Base-by-base conservation (phyloP, 2,113 vertebrate species). In the Pomatostomus ruficeps region DNA sequence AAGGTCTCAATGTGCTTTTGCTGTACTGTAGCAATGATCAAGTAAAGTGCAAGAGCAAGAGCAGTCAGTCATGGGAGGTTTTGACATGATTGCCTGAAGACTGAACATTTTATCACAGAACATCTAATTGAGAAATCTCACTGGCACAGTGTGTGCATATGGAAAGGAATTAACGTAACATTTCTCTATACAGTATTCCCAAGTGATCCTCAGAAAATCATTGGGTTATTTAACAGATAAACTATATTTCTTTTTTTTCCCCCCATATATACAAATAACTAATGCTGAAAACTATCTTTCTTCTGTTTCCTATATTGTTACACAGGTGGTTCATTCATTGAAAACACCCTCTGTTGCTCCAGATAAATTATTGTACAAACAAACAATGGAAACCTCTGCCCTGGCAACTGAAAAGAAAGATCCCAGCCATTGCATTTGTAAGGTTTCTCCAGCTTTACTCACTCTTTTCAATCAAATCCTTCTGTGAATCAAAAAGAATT, bases 281-380 rank as follows among this genome's bases (percentile, higher is more conserved):
- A 73, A 94, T 77, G 63, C 55, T 96, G 87, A 96, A 96, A 97
- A 82, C 54, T 89, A 58, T 46, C 73, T 91, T 84, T 95, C 81
- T 87, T 92, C 78, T 91, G 51, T 94, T 88, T 91, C 79, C 33
- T 91, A 89, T 91, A 96, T 89, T 83, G 33, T 73, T 90, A 76
- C 85, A 89, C 94, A 96, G 97, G 96, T 97, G 97, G 92, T 66
- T 88, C 54, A 87, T 96, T 96, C 94, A 95, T 80, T 96, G 89
- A 96, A 97, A 97, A 93, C 95, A 97, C 76, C 79, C 93, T 96
- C 84, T 82, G 87, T 73, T 94, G 51, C 73, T 90, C 73, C 74
- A 96, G 92, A 95, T 95, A 93, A 23, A 81, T 91, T 90, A 88
- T 91, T 91, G 74, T 94, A 80, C 95, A 98, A 98, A 97, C 87